Evolutionary conservation across 2,113 vertebrate species (phyloP).

Genomic region (Actenoides lindsayi): DNA sequence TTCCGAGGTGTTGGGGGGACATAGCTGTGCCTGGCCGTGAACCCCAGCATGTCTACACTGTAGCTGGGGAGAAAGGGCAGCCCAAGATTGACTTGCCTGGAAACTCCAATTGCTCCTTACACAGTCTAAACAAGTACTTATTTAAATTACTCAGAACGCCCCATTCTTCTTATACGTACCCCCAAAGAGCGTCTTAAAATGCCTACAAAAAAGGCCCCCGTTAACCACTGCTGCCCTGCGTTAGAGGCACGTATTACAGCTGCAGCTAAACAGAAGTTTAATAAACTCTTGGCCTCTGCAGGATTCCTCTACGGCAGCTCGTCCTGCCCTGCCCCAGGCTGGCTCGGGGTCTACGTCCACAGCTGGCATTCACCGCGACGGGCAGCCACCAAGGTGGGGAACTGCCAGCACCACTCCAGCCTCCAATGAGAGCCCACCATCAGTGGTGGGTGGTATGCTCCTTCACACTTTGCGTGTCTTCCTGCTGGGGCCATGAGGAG

Average conservation of each 20-base stretch:
- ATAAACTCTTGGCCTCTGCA: constrained; percentile 3
- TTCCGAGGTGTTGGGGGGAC: neutral
- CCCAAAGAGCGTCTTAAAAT: constrained; percentile 52
- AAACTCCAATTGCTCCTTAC: constrained; percentile 8
- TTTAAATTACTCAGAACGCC: constrained; percentile 7
- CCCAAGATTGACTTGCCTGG: neutral
- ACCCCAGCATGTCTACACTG: rapidly evolving
- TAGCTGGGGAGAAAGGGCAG: neutral
- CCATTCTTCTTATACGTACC: neutral
- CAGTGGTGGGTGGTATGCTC: rapidly evolving
- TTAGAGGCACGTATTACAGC: constrained; percentile 31
- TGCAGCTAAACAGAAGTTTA: constrained; percentile 29
- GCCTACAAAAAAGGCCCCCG: neutral
- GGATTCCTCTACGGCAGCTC: neutral
- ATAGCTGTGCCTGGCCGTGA: neutral
- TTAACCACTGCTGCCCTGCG: constrained; percentile 41
- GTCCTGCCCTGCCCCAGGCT: neutral
- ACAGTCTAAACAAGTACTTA: constrained; percentile 59
- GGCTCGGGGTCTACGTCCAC: neutral
- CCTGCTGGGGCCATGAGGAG: neutral
- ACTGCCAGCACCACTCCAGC: neutral
- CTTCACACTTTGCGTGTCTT: neutral
- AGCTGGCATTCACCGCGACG: neutral
- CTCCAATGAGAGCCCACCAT: neutral
- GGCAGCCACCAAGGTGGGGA: neutral